Evolutionary conservation across 2,797 vertebrate species (phyloP), one percentile per base, ranked within the genome.

Genomic region (Pterois miles): DNA sequence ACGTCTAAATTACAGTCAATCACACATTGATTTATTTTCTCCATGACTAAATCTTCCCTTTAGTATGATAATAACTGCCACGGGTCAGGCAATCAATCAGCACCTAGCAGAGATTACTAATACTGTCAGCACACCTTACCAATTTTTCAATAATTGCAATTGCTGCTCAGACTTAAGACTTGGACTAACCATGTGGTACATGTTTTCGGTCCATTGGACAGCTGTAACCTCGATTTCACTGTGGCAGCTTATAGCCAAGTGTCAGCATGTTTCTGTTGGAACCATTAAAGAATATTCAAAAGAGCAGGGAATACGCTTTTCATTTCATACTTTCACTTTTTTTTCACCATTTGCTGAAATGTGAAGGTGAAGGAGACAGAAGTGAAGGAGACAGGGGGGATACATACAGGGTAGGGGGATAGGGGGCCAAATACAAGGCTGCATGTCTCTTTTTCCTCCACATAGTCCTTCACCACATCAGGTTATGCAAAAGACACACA

Each of bases 401-500:
- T n/a, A n/a, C n/a, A n/a, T n/a, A n/a, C n/a, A n/a, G n/a, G n/a
- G n/a, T n/a, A n/a, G 16, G 3, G 7, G 18, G 6, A 46, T 48
- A 46, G 67, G 59, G 57, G 29, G n/a, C 22, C 25, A 52, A 23
- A 63, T 57, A 40, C 25, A 29, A 73, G 48, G 73, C 27, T 56
- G 43, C 52, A 13, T 40, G n/a, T 43, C 58, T 54, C 25, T 65
- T 36, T 68, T 29, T 13, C 36, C 14, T 29, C 12, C 34, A 57
- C 57, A 23, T 29, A 10, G 46, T 68, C 66, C 64, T 76, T 70
- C 40, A 59, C 16, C 4, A n/a, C 64, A 69, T 75, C 16, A 66
- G 12, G 48, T 62, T 46, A 66, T 63, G 34, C 23, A 75, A 77
- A 88, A 78, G 48, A 65, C 40, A 6, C 14, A 23, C 46, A 71